Conservation (phyloP, 1,140 invertebrate genomes). For the Tribolium madens region DNA sequence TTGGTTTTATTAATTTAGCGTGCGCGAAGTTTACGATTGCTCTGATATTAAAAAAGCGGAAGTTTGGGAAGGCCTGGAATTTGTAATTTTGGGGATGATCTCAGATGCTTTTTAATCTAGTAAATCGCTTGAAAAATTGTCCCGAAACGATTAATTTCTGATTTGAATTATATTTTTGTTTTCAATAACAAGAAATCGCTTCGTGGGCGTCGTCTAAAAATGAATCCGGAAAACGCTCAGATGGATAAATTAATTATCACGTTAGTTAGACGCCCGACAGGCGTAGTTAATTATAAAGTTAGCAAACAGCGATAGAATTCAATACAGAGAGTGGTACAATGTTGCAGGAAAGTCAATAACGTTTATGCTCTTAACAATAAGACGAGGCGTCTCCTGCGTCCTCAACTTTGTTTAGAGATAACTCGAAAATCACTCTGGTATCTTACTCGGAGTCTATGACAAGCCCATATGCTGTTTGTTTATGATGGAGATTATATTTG, state of each 20-base stretch:
- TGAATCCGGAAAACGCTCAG: slow-evolving; percentile 24
- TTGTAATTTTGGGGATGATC: slow-evolving; percentile 12
- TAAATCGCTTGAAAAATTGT: slow-evolving; percentile 25
- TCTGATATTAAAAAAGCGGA: neutral
- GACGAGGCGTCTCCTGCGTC: neutral
- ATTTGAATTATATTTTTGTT: no score
- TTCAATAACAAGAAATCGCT: no score
- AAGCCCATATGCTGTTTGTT: slow-evolving; percentile 49
- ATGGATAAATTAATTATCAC: slow-evolving; percentile 36
- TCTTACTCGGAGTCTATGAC: slow-evolving; percentile 34
- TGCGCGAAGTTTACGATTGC: neutral
- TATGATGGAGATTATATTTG: slow-evolving; percentile 49
- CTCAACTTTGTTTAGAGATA: slow-evolving; percentile 28
- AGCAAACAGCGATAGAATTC: slow-evolving; percentile 33
- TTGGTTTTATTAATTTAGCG: neutral
- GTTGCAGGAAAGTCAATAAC: slow-evolving; percentile 19
- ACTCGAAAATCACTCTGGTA: slow-evolving; percentile 23
- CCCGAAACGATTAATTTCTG: neutral
- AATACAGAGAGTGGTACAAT: slow-evolving; percentile 29
- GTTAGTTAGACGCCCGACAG: slow-evolving; percentile 29
- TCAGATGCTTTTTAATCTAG: slow-evolving; percentile 9
- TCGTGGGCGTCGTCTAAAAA: slow-evolving; percentile 9
- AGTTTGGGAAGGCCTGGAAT: neutral
- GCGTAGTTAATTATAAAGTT: slow-evolving; percentile 38
- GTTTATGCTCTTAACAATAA: slow-evolving; percentile 28